phyloP scores from a whole-genome alignment of 2,797 vertebrate genomes.

The Argya squamiceps region DNA sequence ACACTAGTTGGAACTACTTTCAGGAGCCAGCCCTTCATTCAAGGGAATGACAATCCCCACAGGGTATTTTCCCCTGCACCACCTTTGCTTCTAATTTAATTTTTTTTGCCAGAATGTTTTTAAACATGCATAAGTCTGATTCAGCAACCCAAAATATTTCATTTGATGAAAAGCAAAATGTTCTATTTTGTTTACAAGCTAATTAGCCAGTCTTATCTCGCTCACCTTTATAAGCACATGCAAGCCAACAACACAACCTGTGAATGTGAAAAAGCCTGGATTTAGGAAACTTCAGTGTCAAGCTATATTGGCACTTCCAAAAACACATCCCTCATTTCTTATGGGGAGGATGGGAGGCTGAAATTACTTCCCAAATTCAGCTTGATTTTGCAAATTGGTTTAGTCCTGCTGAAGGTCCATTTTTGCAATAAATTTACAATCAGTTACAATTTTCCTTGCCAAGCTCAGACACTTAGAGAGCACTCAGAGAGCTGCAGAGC shows the following conservation, averaged over 20 bases:
- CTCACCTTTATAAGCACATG: neutral
- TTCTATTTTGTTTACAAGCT: constrained; percentile 22
- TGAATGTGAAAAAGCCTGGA: neutral
- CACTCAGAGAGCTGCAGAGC: neutral
- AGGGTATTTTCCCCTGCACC: neutral
- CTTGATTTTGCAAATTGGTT: constrained; percentile 34
- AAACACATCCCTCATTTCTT: neutral
- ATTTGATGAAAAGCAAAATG: constrained; percentile 14
- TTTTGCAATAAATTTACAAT: constrained; percentile 40
- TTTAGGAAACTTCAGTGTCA: neutral
- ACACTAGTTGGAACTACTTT: neutral
- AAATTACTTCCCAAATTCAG: neutral
- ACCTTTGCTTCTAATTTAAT: neutral
- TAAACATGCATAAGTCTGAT: neutral
- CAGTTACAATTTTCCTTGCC: constrained; percentile 20
- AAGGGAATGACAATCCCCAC: neutral
- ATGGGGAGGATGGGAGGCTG: neutral
- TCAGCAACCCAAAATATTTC: constrained; percentile 25
- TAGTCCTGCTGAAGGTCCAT: neutral
- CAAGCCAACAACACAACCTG: neutral
- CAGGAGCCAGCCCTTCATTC: neutral
- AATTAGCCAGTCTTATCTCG: constrained; percentile 23
- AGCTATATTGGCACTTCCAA: neutral
- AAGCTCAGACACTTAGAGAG: neutral
- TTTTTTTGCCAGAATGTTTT: neutral